Conservation (phyloP, 2,888 invertebrate genomes). For the Spatulosminthurus flaviceps region DNA sequence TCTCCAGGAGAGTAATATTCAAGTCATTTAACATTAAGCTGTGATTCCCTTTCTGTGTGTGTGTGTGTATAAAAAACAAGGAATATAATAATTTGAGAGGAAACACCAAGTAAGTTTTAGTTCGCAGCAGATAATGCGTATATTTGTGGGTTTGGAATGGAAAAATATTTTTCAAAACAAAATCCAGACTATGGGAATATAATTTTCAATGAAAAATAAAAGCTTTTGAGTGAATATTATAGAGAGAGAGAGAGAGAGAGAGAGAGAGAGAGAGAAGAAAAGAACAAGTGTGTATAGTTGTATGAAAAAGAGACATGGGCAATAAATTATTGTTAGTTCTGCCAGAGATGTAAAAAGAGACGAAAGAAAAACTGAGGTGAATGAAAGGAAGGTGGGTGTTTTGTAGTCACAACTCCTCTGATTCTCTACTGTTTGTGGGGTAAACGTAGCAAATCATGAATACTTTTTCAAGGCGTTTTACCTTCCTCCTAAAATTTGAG, state of each 20-base stretch:
- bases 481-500: no score
- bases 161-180: no score
- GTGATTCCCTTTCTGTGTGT: no score
- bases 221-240: no score
- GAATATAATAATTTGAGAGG: not conserved
- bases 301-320: not conserved
- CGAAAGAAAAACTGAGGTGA: not conserved
- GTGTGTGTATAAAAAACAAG: no score
- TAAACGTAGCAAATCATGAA: conserved; percentile 9
- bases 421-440: not conserved
- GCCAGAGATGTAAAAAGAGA: not conserved
- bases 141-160: conserved; percentile 3
- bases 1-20: not conserved
- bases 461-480: not conserved
- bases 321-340: conserved; percentile 30
- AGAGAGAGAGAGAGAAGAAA: conserved; percentile 25
- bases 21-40: no score
- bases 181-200: not conserved
- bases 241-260: no score
- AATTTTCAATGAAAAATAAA: not conserved
- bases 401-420: not conserved
- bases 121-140: not conserved
- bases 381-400: not conserved
- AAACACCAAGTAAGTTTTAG: not conserved
- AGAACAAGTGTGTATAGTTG: not conserved